Evolutionary conservation across 2,113 vertebrate species (phyloP), one percentile per base, ranked within the genome.

Genomic region (Chaenogobius annularis): DNA sequence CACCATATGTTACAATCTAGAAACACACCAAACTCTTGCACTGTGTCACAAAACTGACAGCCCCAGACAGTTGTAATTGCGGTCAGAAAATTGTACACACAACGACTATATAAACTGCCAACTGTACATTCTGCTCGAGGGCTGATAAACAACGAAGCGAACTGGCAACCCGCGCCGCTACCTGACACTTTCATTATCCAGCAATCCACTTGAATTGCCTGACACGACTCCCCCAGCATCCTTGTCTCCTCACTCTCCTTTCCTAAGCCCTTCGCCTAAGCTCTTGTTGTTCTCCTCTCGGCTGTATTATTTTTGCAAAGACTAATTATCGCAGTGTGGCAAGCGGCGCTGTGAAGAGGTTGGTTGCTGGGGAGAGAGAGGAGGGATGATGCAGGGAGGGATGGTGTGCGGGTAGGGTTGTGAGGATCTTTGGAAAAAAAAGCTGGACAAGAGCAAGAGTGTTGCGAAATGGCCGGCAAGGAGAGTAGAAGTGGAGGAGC

Each of bases 271-370:
- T 85, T 66, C 70, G 78, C 82, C 58, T 82, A 78, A 68, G 80
- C 59, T 83, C 79, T 79, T 81, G 75, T 89, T 88, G 83, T 88
- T 89, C 87, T 84, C 87, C 87, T 61, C 3, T 19, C 70, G 81
- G 88, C 87, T 87, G 80, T 89, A 88, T 87, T 90, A 90, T 90
- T 90, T 87, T 84, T 83, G 87, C 54, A 40, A 82, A 81, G 83
- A 80, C 84, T 90, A 90, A 92, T 90, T 92, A 92, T 90, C 85
- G 64, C 84, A 11, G 37, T 5, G 37, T 40, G 37, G 37, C 37
- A 40, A 40, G 37, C 37, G 37, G 37, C 37, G 37, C 37, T 40
- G 81, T 80, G 80, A 85, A 78, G 83, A 81, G 81, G 70, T 31
- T 81, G 65, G 78, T 74, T 14, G 37, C 37, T 5, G 37, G 31